Base-by-base conservation (phyloP, 2,888 invertebrate species). In the Sepioteuthis lessoniana region DNA sequence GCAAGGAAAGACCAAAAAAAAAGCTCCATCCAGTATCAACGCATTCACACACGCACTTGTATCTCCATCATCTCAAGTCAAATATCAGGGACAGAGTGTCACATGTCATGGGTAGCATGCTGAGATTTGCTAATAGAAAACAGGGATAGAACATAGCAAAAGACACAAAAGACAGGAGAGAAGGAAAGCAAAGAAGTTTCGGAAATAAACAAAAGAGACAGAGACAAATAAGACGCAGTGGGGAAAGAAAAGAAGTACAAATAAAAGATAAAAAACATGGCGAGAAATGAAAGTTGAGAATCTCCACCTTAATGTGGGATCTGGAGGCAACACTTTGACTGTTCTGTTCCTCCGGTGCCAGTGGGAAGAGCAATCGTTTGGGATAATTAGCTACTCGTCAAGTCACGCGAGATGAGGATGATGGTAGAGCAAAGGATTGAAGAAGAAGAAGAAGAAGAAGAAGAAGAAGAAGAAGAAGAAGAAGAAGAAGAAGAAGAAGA, bases 271-370 rank as follows among this genome's bases (percentile, higher is more conserved):
- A 19, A 47, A 16, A 47, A 47, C 13, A 28, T 28, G n/a, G 76
- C 0, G 76, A n/a, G 16, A 76, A 76, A 16, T 76, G n/a, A 76
- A 76, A 76, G 76, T n/a, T 76, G 76, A 76, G 76, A 76, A 35
- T n/a, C n/a, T 2, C n/a, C 13, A 76, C n/a, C n/a, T 76, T 76
- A 76, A n/a, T 76, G 76, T 76, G 16, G n/a, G n/a, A n/a, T 76
- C 76, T 76, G 16, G n/a, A 76, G 76, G 76, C 76, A n/a, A 76
- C n/a, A 76, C n/a, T 76, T 76, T n/a, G 76, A 76, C 76, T 76
- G n/a, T 76, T n/a, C 76, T 76, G n/a, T 76, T 35, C n/a, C 76
- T n/a, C 76, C 76, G 76, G 76, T n/a, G 16, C n/a, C 76, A n/a
- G 35, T n/a, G 76, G 76, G 16, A 35, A 76, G 19, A 76, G 76